Base-by-base conservation (phyloP, 2,113 vertebrate species). In the Lutjanus erythropterus region DNA sequence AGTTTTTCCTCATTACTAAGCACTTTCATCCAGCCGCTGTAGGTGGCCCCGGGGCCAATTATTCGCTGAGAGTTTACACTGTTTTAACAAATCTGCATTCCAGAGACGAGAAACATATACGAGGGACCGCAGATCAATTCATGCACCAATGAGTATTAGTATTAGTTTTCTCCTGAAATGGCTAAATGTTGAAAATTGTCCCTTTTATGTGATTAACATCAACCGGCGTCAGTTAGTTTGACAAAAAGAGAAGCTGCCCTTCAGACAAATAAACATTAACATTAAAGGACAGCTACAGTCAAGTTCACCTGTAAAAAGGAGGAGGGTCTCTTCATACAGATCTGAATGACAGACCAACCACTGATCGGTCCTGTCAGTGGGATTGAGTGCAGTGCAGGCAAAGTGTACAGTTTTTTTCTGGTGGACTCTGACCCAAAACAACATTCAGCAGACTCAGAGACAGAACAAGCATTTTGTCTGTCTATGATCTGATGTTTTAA, bases 11-110 rank as follows among this genome's bases (percentile, higher is more conserved):
- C 81, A 65, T 83, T 76, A 83, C 86, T 56, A 71, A 91, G 81
- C 85, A 67, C 58, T 76, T 82, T 69, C 47, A 70, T 82, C 59
- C 77, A 68, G 78, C 29, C 59, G 69, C 67, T 52, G 68, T n/a
- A 29, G 74, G 66, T 71, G 80, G 74, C 81, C 69, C 62, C 56
- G 35, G 72, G 64, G 69, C 80, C 83, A 89, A 86, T 89, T 90
- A 89, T 78, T 66, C 67, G 25, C 64, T 58, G 19, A 61, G 37
- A 74, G 68, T 69, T 49, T 64, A 80, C 69, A 75, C 62, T 81
- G 53, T 71, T 65, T 69, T 75, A 88, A 52, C 71, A n/a, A 87
- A 61, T 52, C 74, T 82, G 60, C 77, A 55, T 33, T 44, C 1
- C n/a, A 53, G 10, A 33, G 42, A 46, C 0, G 1, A 31, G 42